A percentile compares a stretch with the other conserved stretches of the same genome.
phyloP scores from a whole-genome alignment of 2,797 vertebrate genomes.

The Poecilia velifera region DNA sequence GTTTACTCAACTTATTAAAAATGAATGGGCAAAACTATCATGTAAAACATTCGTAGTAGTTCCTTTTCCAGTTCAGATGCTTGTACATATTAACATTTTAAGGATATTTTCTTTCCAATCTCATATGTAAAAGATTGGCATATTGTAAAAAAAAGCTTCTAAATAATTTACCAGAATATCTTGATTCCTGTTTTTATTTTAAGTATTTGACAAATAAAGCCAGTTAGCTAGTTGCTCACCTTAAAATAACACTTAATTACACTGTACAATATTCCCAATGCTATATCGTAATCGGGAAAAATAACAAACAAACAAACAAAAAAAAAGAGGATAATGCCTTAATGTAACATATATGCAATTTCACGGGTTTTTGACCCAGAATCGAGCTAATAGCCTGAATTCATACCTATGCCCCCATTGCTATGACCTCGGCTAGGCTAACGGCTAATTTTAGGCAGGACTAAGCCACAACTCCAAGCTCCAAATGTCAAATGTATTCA shows the following conservation, averaged over 20 bases:
- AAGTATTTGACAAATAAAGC: not conserved
- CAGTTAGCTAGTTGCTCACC: not conserved
- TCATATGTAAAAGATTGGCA: not conserved
- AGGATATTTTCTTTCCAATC: not conserved
- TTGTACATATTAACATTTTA: not conserved
- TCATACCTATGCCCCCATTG: conserved; percentile 14
- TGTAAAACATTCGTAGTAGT: not conserved
- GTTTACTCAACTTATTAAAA: not conserved
- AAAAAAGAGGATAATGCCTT: not conserved
- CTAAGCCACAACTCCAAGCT: not conserved
- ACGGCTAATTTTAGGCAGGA: conserved; percentile 55
- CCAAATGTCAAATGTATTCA: not conserved
- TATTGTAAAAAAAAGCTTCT: not conserved
- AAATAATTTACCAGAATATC: not conserved
- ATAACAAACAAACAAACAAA: no score
- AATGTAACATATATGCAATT: accelerated
- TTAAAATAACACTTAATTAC: not conserved
- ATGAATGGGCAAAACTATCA: not conserved
- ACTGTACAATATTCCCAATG: not conserved
- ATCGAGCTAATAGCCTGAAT: conserved; percentile 12
- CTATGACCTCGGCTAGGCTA: conserved; percentile 70
- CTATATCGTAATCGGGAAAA: not conserved
- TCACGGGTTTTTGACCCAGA: not conserved
- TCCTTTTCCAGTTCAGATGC: not conserved
- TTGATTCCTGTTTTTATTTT: not conserved